These are phyloP conservation scores for Bombus pyrosoma DNA, from an alignment of 1,140 invertebrate genomes.

Conservation along the genomic window DNA sequence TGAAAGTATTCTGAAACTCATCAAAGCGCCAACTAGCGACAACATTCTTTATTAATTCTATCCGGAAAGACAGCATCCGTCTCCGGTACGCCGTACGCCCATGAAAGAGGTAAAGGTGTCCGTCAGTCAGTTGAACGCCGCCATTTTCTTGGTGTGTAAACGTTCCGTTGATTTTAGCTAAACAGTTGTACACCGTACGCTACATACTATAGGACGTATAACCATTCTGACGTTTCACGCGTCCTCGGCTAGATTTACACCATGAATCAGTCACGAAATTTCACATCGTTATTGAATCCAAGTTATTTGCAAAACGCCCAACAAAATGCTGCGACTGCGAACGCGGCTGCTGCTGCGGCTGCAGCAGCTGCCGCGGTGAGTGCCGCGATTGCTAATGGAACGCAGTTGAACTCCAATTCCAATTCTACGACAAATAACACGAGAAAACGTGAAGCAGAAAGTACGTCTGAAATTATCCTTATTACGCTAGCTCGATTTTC, in stretches of 20 bases:
- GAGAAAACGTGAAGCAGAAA: slow-evolving; percentile 78
- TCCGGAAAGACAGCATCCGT: slow-evolving; percentile 8
- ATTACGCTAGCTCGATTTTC: neutral
- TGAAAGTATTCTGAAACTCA: slow-evolving; percentile 7
- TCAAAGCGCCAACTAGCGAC: slow-evolving; percentile 1
- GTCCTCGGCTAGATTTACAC: neutral
- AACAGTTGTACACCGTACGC: too few species aligned
- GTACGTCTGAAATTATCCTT: slow-evolving; percentile 58
- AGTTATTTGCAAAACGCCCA: slow-evolving; percentile 81
- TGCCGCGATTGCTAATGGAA: slow-evolving; percentile 79
- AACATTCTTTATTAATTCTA: slow-evolving; percentile 13
- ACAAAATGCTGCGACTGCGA: slow-evolving; percentile 73
- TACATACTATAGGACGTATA: neutral
- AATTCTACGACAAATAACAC: slow-evolving; percentile 39
- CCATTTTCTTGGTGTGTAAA: slow-evolving; percentile 56
- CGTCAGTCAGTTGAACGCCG: slow-evolving; percentile 17
- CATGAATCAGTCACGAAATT: slow-evolving; percentile 82
- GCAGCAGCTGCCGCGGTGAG: slow-evolving; percentile 78
- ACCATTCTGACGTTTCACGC: neutral
- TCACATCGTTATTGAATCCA: slow-evolving; percentile 82
- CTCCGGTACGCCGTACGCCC: slow-evolving; percentile 50
- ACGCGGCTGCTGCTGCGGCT: slow-evolving; percentile 76
- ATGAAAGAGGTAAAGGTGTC: slow-evolving; percentile 28
- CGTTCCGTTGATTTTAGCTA: neutral
- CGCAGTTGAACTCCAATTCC: slow-evolving; percentile 65